A percentile compares a stretch with the other conserved stretches of the same genome.
Evolutionary conservation across 2,888 invertebrate genomes (phyloP).

Genomic region (Halictus quadricinctus): DNA sequence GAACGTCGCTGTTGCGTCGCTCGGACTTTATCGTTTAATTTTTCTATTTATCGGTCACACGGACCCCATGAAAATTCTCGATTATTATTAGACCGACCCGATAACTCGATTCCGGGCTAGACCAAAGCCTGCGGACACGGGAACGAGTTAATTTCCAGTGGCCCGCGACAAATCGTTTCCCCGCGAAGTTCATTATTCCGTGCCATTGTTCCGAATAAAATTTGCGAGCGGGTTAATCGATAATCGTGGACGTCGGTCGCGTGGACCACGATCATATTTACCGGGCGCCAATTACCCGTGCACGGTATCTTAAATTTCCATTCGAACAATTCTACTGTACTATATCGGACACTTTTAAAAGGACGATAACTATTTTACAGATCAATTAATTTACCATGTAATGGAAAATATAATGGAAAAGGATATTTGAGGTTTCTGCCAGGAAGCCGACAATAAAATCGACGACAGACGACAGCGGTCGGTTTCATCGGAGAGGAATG

Average conservation of each 20-base stretch:
- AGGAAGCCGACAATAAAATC: background rate
- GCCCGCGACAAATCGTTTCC: background rate
- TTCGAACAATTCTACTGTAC: constrained; percentile 16
- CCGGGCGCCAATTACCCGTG: constrained; percentile 28
- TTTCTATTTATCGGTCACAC: background rate
- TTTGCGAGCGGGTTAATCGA: constrained; percentile 59
- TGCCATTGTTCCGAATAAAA: constrained; percentile 46
- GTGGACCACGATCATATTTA: constrained; percentile 34
- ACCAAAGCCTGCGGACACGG: background rate
- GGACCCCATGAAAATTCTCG: background rate
- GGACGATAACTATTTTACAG: too few species aligned
- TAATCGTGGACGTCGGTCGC: constrained; percentile 44
- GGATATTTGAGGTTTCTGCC: too few species aligned
- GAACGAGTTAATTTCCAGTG: constrained; percentile 17
- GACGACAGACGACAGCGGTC: background rate
- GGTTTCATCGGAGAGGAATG: background rate
- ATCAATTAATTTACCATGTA: too few species aligned
- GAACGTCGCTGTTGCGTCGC: background rate
- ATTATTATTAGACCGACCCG: constrained; percentile 4
- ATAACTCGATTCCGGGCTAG: background rate
- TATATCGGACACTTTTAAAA: too few species aligned
- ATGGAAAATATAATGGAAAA: too few species aligned
- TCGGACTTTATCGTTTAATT: background rate
- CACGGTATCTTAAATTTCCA: constrained; percentile 50
- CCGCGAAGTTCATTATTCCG: constrained; percentile 35